A percentile compares a stretch with the other conserved stretches of the same genome.
phyloP scores from a whole-genome alignment of 2,888 invertebrate genomes.

The Drosophila pseudotalamancana region DNA sequence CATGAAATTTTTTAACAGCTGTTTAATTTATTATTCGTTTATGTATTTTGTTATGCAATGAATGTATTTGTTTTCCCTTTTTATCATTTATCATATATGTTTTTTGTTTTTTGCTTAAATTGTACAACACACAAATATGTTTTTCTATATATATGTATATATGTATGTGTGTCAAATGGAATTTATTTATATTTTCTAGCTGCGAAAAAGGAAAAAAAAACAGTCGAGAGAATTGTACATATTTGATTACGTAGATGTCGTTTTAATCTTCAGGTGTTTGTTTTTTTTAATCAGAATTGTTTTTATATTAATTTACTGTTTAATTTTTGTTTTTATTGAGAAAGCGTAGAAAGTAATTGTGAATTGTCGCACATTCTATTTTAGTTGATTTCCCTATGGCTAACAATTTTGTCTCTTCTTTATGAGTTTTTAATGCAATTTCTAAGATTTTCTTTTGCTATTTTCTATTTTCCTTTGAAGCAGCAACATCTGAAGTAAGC shows the following conservation, averaged over 20 bases:
- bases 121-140: conserved; percentile 52
- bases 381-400: conserved; percentile 12
- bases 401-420: conserved; percentile 1
- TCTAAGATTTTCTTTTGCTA: conserved; percentile 7
- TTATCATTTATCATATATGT: neutral
- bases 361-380: conserved; percentile 2
- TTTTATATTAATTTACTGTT: conserved; percentile 2
- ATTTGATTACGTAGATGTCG: conserved; percentile 66
- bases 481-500: conserved; percentile 53
- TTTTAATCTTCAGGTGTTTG: conserved; percentile 43
- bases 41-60: conserved; percentile 25
- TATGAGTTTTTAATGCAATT: neutral
- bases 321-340: neutral
- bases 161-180: too few species aligned
- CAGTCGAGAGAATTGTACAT: conserved; percentile 66
- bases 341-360: conserved; percentile 19
- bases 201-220: conserved; percentile 33
- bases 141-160: conserved; percentile 19
- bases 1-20: conserved; percentile 56
- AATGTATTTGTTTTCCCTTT: conserved; percentile 26
- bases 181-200: conserved; percentile 25
- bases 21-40: conserved; percentile 23
- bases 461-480: conserved; percentile 27
- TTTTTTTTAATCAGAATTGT: conserved; percentile 12
- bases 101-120: conserved; percentile 6